Evolutionary conservation across 2,888 invertebrate species (phyloP).

Genomic region (Mythimna impura): DNA sequence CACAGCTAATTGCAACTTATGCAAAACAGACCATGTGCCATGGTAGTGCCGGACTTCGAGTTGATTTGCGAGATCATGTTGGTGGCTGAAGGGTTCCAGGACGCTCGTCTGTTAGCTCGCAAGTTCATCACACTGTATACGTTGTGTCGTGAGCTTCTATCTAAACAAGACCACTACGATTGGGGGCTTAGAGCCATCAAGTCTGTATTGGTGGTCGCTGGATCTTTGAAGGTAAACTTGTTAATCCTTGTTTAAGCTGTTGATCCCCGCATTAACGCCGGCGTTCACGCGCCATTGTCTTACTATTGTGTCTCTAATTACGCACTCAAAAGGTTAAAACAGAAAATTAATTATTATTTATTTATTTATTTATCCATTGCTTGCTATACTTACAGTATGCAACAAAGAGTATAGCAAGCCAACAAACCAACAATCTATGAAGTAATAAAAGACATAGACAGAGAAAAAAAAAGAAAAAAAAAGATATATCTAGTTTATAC

Average conservation of each 20-base stretch:
- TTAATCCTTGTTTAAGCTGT: background rate
- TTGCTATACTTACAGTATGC: too few species aligned
- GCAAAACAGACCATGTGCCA: constrained; percentile 95
- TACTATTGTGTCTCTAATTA: too few species aligned
- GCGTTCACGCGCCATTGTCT: too few species aligned
- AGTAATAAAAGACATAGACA: too few species aligned
- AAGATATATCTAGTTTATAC: background rate
- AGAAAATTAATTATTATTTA: background rate
- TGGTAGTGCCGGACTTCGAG: constrained; percentile 99
- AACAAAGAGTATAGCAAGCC: too few species aligned
- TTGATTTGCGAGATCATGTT: constrained; percentile 99
- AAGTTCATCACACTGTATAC: constrained; percentile 98
- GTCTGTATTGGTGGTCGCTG: constrained; percentile 98
- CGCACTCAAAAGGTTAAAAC: too few species aligned
- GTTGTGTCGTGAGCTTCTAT: constrained; percentile 96
- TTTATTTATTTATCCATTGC: too few species aligned
- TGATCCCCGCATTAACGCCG: too few species aligned
- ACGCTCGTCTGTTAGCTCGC: constrained; percentile 96
- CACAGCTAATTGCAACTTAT: background rate
- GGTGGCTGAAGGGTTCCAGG: constrained; percentile 98
- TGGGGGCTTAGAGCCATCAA: constrained; percentile 99
- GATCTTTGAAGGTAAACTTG: constrained; percentile 93
- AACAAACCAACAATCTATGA: too few species aligned
- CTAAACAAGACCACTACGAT: constrained; percentile 99
- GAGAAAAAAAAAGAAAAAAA: too few species aligned